Base-by-base conservation (phyloP, 1,140 invertebrate genomes). In the Orius insidiosus region DNA sequence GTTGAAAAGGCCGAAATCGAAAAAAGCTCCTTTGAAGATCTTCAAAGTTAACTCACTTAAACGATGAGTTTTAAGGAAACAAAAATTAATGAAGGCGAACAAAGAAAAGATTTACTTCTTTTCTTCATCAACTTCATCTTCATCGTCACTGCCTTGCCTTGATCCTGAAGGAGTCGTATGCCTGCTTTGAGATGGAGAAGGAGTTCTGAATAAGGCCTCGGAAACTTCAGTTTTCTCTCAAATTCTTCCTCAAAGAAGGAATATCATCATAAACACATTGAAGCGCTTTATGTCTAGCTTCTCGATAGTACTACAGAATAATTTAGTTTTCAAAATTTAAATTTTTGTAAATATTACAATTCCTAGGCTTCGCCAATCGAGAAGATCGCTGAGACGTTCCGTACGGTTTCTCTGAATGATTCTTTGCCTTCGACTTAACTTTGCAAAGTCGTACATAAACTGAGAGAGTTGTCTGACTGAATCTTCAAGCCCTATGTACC, bases 351-450 rank as follows among this genome's bases (percentile, higher is more conserved):
- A 24, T 24, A 24, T 77, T 68, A 92, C 86, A 60, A 90, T 78
- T 59, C 90, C 92, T 24, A 98, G 72, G 65, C 90, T 98, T 67
- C 89, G 80, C 96, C 96, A 99, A 64, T 99, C 96, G 14, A 99
- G 70, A 32, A 99, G 68, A 63, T 99, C 96, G 55, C 90, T 95
- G 0, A 99, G 68, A 45, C 96, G 72, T 63, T 99, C 96, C 0
- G 93, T 98, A 57, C 95, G 73, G 63, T 99, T 99, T 56, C 96
- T 73, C 60, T 98, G 90, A 54, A 99, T 98, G 52, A 99, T 97
- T 56, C 96, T 74, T 63, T 99, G 96, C 40, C 96, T 69, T 44
- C 96, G 69, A 56, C 82, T 89, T 24, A 98, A 63, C 53, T 77
- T 71, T n/a, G 80, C 75, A 63, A 97, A 98, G 59, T 96, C 92